A percentile compares a stretch with the other conserved stretches of the same genome.
Conservation (phyloP, 2,113 vertebrate species). For the Melozone crissalis region DNA sequence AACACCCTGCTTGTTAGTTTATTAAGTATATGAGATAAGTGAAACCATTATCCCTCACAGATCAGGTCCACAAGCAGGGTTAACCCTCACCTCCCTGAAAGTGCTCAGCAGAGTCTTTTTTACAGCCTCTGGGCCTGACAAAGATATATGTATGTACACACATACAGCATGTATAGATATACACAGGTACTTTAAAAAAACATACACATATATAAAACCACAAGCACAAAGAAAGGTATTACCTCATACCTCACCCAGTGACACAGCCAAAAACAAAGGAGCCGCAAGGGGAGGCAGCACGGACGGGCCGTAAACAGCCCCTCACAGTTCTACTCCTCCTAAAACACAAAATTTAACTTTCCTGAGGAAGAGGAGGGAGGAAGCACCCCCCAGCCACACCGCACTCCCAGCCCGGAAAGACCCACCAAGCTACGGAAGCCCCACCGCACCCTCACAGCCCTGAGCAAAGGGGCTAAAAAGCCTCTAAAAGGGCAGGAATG, state of each 20-base stretch:
- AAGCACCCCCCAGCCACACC: too few species aligned
- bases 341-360: accelerated
- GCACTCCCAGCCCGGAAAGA: too few species aligned
- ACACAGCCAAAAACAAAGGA: too few species aligned
- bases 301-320: accelerated
- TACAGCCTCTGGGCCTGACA: accelerated
- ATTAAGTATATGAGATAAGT: not conserved
- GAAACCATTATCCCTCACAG: not conserved
- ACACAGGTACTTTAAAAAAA: accelerated
- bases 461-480: accelerated
- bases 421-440: accelerated
- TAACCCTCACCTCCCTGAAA: not conserved
- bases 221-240: accelerated
- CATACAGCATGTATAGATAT: accelerated
- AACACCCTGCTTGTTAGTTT: not conserved
- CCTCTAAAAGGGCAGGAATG: accelerated
- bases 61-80: not conserved
- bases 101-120: accelerated
- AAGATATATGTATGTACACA: accelerated
- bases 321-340: accelerated
- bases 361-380: accelerated
- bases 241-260: accelerated
- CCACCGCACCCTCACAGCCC: accelerated
- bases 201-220: accelerated
- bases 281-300: accelerated